Conservation (phyloP, 2,888 invertebrate species). For the Ectemnius continuus region DNA sequence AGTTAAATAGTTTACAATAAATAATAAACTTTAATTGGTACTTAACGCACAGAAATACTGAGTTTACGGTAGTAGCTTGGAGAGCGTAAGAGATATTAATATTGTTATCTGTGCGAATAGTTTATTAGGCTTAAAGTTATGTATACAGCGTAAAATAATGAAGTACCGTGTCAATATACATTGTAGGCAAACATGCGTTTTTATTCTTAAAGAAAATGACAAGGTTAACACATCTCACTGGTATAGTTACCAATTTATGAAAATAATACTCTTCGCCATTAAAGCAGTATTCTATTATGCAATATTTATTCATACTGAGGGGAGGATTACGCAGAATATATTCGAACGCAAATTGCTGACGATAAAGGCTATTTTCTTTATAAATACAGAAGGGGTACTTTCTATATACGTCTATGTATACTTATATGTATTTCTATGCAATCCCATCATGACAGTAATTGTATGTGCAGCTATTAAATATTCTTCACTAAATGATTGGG, state of each 20-base stretch:
- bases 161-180: slow-evolving; percentile 17
- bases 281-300: slow-evolving; percentile 1
- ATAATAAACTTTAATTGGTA: not conserved
- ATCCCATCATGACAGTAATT: slow-evolving; percentile 17
- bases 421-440: slow-evolving; percentile 4
- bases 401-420: not conserved
- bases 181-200: slow-evolving; percentile 20
- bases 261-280: not conserved
- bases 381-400: not conserved
- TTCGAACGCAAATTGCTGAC: not conserved
- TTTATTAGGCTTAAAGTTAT: slow-evolving; percentile 37
- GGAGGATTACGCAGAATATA: too few relatives aligned
- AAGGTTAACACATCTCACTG: slow-evolving; percentile 16
- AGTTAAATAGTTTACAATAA: slow-evolving; percentile 8
- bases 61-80: too few relatives aligned
- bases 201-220: slow-evolving; percentile 10
- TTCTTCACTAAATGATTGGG: slow-evolving; percentile 8
- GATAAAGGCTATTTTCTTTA: slow-evolving; percentile 6
- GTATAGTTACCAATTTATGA: not conserved
- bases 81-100: too few relatives aligned
- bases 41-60: too few relatives aligned
- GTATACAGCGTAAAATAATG: slow-evolving; percentile 18
- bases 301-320: too few relatives aligned
- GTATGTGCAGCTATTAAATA: slow-evolving; percentile 22
- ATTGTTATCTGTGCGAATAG: slow-evolving; percentile 22